Evolutionary conservation across 2,113 vertebrate genomes (phyloP), one percentile per base, ranked within the genome.

Genomic region (Chiloscyllium plagiosum): DNA sequence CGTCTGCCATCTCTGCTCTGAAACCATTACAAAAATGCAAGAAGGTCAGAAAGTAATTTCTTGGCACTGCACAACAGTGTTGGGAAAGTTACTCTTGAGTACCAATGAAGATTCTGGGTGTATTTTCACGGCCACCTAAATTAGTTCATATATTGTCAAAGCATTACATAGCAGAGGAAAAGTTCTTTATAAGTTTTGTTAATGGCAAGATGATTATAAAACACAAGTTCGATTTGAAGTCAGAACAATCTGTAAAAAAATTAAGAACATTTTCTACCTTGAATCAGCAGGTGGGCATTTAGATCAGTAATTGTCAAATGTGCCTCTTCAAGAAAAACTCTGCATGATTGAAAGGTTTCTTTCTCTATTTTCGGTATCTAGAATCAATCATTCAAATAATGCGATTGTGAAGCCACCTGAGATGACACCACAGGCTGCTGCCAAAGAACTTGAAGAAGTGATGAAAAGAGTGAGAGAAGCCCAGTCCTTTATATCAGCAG

Each of bases 351-450:
- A 26, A 47, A 72, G 68, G 12, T 26, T 61, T 20, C 94, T 70
- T 96, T 24, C 69, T n/a, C 96, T 96, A 94, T 76, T 97, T 29
- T 76, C 26, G 96, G 96, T 94, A 96, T 96, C 96, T 97, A 99
- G 99, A 98, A 99, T 99, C 96, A 99, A 99, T 98, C 99, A 99
- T 98, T 99, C 99, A 97, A 99, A 99, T 97, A 99, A 99, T 96
- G 99, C 99, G 97, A 99, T 99, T 96, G 99, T 99, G 96, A 99
- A 99, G 96, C 99, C 99, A 26, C 99, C 99, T 89, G 99, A 99
- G 98, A 97, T 99, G 98, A 99, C 99, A 8, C 98, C 99, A 0
- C 99, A 99, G 97, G 99, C 99, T 90, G 99, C 99, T 96, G 99
- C 99, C 80, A 99, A 99, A 97, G 98, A 99, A 80, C 97, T 99